phyloP scores from a whole-genome alignment of 2,113 vertebrate genomes.

The Tetrao urogallus region DNA sequence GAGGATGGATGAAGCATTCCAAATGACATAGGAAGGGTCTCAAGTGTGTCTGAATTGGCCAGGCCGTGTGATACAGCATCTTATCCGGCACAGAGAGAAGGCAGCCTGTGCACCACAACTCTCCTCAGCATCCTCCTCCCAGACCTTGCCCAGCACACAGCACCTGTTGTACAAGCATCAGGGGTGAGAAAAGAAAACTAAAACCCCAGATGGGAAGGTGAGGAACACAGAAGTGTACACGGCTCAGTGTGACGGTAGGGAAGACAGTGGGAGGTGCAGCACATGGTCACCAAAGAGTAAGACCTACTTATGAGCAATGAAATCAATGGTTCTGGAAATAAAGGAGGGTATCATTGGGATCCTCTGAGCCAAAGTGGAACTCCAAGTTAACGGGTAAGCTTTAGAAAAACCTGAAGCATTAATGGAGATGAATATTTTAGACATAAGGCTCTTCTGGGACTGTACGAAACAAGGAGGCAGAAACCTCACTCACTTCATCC shows the following conservation, averaged over 20 bases:
- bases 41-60: not conserved
- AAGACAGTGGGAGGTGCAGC: not conserved
- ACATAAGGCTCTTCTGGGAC: not conserved
- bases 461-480: not conserved
- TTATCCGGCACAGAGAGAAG: not conserved
- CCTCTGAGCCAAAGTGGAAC: not conserved
- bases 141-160: not conserved
- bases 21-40: not conserved
- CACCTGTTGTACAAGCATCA: fast-evolving
- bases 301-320: not conserved
- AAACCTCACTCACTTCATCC: not conserved
- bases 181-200: not conserved
- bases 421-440: not conserved
- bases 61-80: not conserved
- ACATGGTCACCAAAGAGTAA: not conserved
- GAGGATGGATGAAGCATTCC: not conserved
- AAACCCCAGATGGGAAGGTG: not conserved
- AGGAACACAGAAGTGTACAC: not conserved
- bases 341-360: not conserved
- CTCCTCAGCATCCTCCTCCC: not conserved
- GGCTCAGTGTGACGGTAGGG: not conserved
- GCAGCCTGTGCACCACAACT: not conserved
- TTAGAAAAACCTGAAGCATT: not conserved
- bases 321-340: not conserved
- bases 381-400: not conserved